Conservation (phyloP, 2,113 vertebrate genomes). For the Campylomormyrus tamandua region DNA sequence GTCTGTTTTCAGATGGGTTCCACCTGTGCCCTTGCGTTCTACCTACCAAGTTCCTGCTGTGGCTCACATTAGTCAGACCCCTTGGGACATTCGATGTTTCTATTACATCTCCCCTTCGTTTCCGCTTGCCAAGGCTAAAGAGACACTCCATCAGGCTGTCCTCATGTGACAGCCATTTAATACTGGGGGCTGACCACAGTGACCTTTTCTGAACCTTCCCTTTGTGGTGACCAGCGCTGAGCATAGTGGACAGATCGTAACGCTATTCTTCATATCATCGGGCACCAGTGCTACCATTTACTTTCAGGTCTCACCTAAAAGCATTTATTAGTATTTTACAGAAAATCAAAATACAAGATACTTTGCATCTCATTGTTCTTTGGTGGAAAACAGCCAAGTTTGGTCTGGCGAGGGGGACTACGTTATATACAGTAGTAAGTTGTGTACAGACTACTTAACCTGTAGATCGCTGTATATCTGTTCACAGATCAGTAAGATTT, state of each 20-base stretch:
- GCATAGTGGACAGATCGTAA: not conserved
- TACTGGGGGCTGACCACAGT: not conserved
- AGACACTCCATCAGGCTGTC: constrained; percentile 1
- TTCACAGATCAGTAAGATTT: not conserved
- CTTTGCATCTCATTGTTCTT: not conserved
- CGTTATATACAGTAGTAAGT: not conserved
- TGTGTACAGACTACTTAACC: not conserved
- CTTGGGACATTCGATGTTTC: not conserved
- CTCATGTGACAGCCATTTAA: not conserved
- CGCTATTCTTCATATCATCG: not conserved
- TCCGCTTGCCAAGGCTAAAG: not conserved
- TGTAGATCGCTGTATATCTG: not conserved
- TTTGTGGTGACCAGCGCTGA: not conserved
- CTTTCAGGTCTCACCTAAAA: not conserved
- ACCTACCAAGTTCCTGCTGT: constrained; percentile 2
- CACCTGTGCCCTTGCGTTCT: not conserved
- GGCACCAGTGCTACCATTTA: not conserved
- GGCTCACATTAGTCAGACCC: constrained; percentile 1
- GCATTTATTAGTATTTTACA: not conserved
- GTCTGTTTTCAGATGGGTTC: not conserved
- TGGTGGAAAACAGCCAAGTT: not conserved
- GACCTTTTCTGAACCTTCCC: not conserved
- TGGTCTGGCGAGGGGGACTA: not conserved
- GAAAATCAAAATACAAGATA: not conserved
- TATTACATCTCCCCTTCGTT: not conserved